phyloP scores from a whole-genome alignment of 2,113 vertebrate genomes.

The Catagonus wagneri region DNA sequence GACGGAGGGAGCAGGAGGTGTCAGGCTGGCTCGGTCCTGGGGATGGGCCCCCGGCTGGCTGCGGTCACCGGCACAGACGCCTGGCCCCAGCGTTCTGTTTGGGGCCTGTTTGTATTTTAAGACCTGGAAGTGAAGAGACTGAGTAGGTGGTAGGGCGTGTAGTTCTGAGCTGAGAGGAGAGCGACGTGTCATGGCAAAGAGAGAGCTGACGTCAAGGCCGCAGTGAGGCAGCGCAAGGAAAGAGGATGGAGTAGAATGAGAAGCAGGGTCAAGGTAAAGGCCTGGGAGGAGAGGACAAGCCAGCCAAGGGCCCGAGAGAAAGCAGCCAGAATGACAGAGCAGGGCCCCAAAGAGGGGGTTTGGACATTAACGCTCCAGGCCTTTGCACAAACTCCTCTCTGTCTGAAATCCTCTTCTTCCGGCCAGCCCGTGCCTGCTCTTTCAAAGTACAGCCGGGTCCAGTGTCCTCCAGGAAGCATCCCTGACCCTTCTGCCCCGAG shows the following conservation, averaged over 20 bases:
- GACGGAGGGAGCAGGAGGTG: not conserved
- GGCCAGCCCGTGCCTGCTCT: accelerated
- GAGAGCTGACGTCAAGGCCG: not conserved
- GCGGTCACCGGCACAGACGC: not conserved
- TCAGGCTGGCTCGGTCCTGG: not conserved
- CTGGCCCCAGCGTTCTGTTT: not conserved
- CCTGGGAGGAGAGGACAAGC: not conserved
- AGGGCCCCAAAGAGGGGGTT: accelerated
- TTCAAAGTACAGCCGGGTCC: not conserved
- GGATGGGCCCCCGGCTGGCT: not conserved
- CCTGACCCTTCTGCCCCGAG: too few relatives aligned
- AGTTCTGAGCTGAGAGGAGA: not conserved
- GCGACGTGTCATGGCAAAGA: not conserved
- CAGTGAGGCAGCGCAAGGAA: not conserved
- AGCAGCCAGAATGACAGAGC: not conserved
- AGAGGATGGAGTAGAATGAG: not conserved
- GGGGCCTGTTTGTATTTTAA: not conserved
- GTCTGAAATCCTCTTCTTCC: not conserved
- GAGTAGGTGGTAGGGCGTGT: not conserved
- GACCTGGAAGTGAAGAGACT: not conserved
- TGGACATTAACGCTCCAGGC: not conserved
- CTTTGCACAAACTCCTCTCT: not conserved
- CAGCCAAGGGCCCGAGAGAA: not conserved
- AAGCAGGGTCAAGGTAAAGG: not conserved
- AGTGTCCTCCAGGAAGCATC: not conserved